Evolutionary conservation across 2,797 vertebrate genomes (phyloP).

Genomic region (Peromyscus nudipes): DNA sequence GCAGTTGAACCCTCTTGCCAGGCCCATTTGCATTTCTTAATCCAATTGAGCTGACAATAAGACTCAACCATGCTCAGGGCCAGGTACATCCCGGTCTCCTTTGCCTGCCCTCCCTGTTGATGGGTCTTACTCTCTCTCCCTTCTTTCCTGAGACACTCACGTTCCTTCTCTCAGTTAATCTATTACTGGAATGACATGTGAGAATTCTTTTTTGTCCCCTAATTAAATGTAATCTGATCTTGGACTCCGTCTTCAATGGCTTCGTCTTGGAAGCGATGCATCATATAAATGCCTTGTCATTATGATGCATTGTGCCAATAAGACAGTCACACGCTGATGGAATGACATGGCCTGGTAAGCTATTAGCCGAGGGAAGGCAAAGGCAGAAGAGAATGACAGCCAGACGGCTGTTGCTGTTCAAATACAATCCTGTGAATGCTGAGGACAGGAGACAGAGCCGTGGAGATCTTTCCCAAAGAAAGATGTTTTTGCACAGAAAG

Average conservation of each 20-base stretch:
- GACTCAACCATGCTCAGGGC: not conserved
- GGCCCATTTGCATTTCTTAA: not conserved
- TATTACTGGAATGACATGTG: not conserved
- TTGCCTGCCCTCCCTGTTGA: not conserved
- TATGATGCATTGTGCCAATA: conserved; percentile 26
- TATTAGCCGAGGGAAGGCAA: not conserved
- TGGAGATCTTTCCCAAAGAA: not conserved
- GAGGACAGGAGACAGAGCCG: not conserved
- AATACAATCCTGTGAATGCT: not conserved
- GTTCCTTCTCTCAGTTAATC: not conserved
- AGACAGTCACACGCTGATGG: not conserved
- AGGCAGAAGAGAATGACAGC: not conserved
- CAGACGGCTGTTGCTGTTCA: not conserved
- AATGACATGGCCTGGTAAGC: not conserved
- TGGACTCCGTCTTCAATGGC: not conserved
- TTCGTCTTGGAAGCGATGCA: not conserved
- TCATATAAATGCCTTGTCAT: not conserved
- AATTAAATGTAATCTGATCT: conserved; percentile 42
- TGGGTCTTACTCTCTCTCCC: not conserved
- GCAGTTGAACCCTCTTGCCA: not conserved
- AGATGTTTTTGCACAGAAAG: not conserved
- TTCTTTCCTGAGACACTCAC: not conserved
- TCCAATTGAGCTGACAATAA: not conserved
- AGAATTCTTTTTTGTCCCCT: not conserved
- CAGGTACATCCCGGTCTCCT: not conserved